phyloP scores from a whole-genome alignment of 2,888 invertebrate genomes.

The Sarcophaga caerulescens region DNA sequence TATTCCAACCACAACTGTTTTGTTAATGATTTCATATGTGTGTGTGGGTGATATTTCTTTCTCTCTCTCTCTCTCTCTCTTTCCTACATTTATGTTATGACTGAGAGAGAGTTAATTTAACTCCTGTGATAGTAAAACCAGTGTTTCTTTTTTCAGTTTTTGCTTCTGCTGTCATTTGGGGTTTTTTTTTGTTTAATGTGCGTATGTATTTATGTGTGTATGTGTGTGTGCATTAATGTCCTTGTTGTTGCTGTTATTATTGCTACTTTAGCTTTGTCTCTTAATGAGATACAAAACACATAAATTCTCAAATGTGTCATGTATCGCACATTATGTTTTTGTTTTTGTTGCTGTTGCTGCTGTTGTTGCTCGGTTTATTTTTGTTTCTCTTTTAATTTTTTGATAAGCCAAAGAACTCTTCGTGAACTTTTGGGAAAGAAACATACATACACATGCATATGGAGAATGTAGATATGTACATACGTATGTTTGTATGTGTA shows the following conservation, averaged over 20 bases:
- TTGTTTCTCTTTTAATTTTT: constrained; percentile 67
- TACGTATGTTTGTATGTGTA: constrained; percentile 30
- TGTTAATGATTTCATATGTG: not conserved
- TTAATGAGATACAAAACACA: constrained; percentile 80
- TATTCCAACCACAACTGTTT: too few species aligned
- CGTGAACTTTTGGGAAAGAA: constrained; percentile 52
- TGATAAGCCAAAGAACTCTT: constrained; percentile 76
- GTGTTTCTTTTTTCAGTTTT: constrained; percentile 23
- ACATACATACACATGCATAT: constrained; percentile 7
- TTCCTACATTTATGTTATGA: not conserved
- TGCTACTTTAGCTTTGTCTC: constrained; percentile 68
- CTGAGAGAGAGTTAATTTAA: constrained; percentile 47
- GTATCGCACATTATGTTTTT: constrained; percentile 75
- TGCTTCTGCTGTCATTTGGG: constrained; percentile 47
- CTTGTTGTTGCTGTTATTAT: constrained; percentile 53
- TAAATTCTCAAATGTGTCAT: constrained; percentile 80
- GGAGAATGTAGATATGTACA: constrained; percentile 34
- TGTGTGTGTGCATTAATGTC: constrained; percentile 53
- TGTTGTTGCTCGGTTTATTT: constrained; percentile 13
- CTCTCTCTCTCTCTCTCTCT: not conserved
- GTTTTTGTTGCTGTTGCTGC: constrained; percentile 63
- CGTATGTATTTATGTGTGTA: not conserved
- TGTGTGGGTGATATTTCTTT: constrained; percentile 4
- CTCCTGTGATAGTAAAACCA: constrained; percentile 25
- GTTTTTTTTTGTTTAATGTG: not conserved